Evolutionary conservation across 2,888 invertebrate species (phyloP), one percentile per base, ranked within the genome.

Genomic region (Alloscopus bannaensis): DNA sequence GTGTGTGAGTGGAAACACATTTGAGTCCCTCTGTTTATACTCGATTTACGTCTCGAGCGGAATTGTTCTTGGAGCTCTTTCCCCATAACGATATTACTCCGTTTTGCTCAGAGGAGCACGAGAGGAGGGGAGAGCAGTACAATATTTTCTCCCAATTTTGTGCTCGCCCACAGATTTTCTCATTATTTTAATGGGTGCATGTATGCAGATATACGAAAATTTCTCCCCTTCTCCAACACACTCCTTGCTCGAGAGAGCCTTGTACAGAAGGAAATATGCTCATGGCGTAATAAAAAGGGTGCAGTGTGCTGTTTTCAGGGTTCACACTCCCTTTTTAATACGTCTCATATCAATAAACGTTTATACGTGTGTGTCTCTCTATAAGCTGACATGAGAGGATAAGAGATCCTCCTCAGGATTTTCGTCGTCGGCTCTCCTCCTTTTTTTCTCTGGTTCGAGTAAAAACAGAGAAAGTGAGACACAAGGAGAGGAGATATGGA

Each of bases 101-200:
- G n/a, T n/a, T n/a, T n/a, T n/a, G n/a, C n/a, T n/a, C n/a, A n/a
- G n/a, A n/a, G n/a, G n/a, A n/a, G 20, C 22, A 6, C 6, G 13
- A 36, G 13, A 36, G 13, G 3, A 26, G 8, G 55, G 55, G 52
- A 28, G 26, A 55, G 28, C 28, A 26, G 20, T 50, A 11, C 28
- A 8, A n/a, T 55, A 28, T 26, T 13, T 36, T 13, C 13, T 36
- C 36, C 13, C 36, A 8, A 6, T 36, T 13, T 36, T 13, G 24
- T 62, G 62, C 42, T 42, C 36, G 40, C 62, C 45, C 31, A 52
- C 18, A 50, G 20, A 42, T 66, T 66, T 66, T 66, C 52, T 66
- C 66, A 66, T 66, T 66, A 66, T 52, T 66, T 66, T 66, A 52
- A 66, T 66, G 66, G 66, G 31, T 22, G n/a, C n/a, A n/a, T 52